Percentiles rank a stretch among this genome's conserved stretches.
These are phyloP conservation scores for Lagopus muta DNA, from an alignment of 2,113 vertebrate species.

Conservation along the genomic window DNA sequence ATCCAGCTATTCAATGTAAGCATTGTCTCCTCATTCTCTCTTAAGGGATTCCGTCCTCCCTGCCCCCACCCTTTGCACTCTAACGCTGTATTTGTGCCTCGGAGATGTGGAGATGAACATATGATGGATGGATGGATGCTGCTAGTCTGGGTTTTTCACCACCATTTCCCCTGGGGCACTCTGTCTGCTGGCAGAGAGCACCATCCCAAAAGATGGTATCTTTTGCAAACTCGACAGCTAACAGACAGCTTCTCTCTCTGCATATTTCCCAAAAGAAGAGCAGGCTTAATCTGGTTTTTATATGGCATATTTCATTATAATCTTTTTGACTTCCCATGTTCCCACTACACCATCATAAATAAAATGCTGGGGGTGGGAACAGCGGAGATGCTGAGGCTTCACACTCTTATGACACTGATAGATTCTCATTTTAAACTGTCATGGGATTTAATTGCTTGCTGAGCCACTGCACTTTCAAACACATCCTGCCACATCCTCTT, in stretches of 20 bases:
- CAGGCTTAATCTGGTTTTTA: constrained; percentile 81
- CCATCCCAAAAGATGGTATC: constrained; percentile 84
- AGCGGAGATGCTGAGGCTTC: constrained; percentile 72
- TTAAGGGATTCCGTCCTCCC: constrained; percentile 65
- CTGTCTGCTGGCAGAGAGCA: constrained; percentile 83
- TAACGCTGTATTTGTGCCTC: constrained; percentile 73
- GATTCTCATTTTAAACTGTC: constrained; percentile 84
- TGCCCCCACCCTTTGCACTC: constrained; percentile 59
- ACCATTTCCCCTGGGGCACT: constrained; percentile 80
- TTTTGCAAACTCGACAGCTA: constrained; percentile 85
- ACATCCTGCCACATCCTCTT: constrained; percentile 78
- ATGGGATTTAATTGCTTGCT: constrained; percentile 84
- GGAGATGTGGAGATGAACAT: constrained; percentile 69
- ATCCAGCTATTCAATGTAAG: neutral
- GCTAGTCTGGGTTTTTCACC: constrained; percentile 82
- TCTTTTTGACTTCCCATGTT: constrained; percentile 77
- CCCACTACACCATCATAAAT: constrained; percentile 69
- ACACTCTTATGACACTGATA: constrained; percentile 76
- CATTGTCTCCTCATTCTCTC: constrained; percentile 45
- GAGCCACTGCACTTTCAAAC: constrained; percentile 77
- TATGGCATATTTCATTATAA: constrained; percentile 83
- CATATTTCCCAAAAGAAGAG: constrained; percentile 84
- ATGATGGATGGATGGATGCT: constrained; percentile 84
- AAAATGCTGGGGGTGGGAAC: constrained; percentile 64
- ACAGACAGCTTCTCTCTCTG: constrained; percentile 82